Evolutionary conservation across 2,888 invertebrate species (phyloP).

Genomic region (Spodoptera picta): DNA sequence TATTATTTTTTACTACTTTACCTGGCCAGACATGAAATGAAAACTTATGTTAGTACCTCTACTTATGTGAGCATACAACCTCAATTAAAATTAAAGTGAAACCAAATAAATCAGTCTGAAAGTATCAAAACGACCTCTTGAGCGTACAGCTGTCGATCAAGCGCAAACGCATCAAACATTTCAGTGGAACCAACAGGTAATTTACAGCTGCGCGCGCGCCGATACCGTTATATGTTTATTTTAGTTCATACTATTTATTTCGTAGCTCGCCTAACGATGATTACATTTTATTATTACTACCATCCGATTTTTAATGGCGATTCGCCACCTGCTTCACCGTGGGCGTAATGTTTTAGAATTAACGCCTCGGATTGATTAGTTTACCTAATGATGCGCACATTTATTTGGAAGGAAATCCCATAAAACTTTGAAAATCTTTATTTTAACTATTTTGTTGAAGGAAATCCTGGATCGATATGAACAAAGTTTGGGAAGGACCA

Average conservation of each 20-base stretch:
- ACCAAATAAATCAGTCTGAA: background rate
- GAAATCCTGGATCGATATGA: too few species aligned
- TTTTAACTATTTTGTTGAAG: too few species aligned
- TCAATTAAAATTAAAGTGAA: background rate
- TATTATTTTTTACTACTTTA: too few species aligned
- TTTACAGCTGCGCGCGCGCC: slow-evolving; percentile 74
- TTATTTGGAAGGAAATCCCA: background rate
- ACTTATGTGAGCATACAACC: background rate
- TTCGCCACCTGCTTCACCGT: slow-evolving; percentile 53
- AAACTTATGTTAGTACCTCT: too few species aligned
- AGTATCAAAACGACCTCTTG: slow-evolving; percentile 62
- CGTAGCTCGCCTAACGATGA: slow-evolving; percentile 69
- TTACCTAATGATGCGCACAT: slow-evolving; percentile 17
- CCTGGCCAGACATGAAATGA: too few species aligned
- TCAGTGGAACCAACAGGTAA: slow-evolving; percentile 86
- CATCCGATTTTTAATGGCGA: slow-evolving; percentile 58
- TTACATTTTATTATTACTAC: slow-evolving; percentile 79
- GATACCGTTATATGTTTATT: slow-evolving; percentile 75
- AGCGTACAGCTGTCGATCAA: slow-evolving; percentile 73
- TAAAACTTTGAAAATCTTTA: too few species aligned
- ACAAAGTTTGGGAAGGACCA: too few species aligned
- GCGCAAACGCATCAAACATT: slow-evolving; percentile 84
- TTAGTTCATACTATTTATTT: slow-evolving; percentile 82
- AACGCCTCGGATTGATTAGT: slow-evolving; percentile 36
- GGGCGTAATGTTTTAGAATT: slow-evolving; percentile 34